Evolutionary conservation across 2,113 vertebrate genomes (phyloP).

Genomic region (Cercocebus atys): DNA sequence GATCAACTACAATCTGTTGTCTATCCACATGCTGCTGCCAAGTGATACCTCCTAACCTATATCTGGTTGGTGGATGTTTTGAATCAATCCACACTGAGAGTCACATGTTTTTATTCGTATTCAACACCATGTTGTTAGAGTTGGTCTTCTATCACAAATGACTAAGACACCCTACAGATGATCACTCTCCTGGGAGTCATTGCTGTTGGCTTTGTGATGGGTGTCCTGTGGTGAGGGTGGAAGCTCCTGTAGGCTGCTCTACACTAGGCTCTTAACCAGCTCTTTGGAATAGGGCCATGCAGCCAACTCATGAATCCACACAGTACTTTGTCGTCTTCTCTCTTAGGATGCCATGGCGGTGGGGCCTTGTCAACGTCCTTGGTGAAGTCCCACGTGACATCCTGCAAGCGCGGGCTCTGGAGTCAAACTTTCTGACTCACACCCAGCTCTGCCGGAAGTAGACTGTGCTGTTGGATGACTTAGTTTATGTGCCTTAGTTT

Average conservation of each 20-base stretch:
- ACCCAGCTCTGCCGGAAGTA: no score
- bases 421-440: not conserved
- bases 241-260: not conserved
- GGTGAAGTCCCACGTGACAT: not conserved
- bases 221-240: not conserved
- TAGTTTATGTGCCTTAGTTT: not conserved
- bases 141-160: not conserved
- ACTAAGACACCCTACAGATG: not conserved
- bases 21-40: not conserved
- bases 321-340: not conserved
- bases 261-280: not conserved
- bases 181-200: not conserved
- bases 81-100: not conserved
- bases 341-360: fast-evolving
- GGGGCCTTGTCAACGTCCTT: not conserved
- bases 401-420: fast-evolving
- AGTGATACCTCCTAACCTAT: not conserved
- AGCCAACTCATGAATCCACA: not conserved
- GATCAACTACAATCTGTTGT: no score
- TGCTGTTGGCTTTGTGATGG: not conserved
- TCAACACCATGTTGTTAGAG: not conserved
- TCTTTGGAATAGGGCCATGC: not conserved
- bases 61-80: not conserved
- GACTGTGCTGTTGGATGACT: not conserved
- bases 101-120: not conserved